phyloP scores from a whole-genome alignment of 2,797 vertebrate genomes.

The Steatocranus sp. region DNA sequence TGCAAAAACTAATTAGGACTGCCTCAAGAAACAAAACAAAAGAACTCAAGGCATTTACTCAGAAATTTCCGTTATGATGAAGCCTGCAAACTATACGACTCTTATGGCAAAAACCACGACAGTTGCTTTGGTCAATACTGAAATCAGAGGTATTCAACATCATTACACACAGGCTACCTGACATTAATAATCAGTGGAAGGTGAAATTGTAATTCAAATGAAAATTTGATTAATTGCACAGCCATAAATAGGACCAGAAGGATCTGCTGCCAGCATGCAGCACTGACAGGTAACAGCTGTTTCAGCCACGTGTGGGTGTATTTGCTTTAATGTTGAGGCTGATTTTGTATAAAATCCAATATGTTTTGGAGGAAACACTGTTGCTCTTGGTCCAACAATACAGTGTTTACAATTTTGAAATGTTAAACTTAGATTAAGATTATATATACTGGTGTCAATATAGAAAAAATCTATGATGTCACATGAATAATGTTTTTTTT shows the following conservation, averaged over 20 bases:
- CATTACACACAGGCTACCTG: neutral
- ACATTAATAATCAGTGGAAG: neutral
- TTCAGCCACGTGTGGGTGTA: neutral
- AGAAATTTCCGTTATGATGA: neutral
- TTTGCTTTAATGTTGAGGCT: neutral
- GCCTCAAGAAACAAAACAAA: neutral
- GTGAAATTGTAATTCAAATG: neutral
- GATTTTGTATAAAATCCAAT: neutral
- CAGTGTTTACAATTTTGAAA: neutral
- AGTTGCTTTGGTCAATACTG: neutral
- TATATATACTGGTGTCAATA: neutral
- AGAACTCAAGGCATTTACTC: neutral
- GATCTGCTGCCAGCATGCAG: neutral
- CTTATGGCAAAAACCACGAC: neutral
- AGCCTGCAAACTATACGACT: neutral
- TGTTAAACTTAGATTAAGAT: neutral
- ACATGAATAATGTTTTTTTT: neutral
- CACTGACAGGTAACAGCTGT: neutral
- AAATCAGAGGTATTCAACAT: neutral
- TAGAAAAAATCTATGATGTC: neutral
- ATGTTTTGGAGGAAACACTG: neutral
- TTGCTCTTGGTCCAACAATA: neutral
- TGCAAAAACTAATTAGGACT: neutral
- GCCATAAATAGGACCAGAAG: neutral
- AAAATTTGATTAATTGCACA: neutral